A percentile compares a stretch with the other conserved stretches of the same genome.
phyloP scores from a whole-genome alignment of 1,140 invertebrate genomes.

The Ganaspis sp. region DNA sequence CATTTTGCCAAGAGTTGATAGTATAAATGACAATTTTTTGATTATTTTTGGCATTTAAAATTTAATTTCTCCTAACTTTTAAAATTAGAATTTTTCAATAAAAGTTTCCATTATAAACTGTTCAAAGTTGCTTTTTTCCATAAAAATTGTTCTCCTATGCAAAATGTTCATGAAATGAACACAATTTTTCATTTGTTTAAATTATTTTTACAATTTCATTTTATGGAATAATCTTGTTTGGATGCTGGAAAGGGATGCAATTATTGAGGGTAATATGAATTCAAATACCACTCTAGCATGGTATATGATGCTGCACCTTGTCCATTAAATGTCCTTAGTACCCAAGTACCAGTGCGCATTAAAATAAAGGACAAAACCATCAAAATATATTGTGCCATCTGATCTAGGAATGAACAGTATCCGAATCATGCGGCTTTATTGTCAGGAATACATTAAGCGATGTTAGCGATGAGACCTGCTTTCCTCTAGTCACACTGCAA shows the following conservation, averaged over 20 bases:
- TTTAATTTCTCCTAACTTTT: no score
- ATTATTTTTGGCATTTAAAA: no score
- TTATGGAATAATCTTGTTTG: no score
- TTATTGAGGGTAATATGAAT: background rate
- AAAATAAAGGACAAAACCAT: constrained; percentile 1
- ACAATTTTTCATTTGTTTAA: no score
- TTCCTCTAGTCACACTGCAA: constrained; percentile 39
- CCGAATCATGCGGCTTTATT: constrained; percentile 41
- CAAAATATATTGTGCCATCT: constrained; percentile 33
- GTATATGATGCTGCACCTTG: background rate
- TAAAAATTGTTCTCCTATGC: no score
- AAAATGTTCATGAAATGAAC: no score
- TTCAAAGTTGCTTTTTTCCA: no score
- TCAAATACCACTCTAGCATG: background rate
- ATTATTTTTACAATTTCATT: no score
- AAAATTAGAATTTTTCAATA: no score
- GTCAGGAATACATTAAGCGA: constrained; percentile 43
- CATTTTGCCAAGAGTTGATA: no score
- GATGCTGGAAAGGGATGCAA: background rate
- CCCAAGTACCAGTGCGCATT: background rate
- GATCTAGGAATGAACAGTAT: constrained; percentile 46
- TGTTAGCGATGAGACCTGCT: constrained; percentile 34
- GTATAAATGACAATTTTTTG: no score
- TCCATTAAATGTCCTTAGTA: background rate
- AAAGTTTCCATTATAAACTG: no score